Conservation (phyloP, 2,113 vertebrate species). For the Gambusia holbrooki region DNA sequence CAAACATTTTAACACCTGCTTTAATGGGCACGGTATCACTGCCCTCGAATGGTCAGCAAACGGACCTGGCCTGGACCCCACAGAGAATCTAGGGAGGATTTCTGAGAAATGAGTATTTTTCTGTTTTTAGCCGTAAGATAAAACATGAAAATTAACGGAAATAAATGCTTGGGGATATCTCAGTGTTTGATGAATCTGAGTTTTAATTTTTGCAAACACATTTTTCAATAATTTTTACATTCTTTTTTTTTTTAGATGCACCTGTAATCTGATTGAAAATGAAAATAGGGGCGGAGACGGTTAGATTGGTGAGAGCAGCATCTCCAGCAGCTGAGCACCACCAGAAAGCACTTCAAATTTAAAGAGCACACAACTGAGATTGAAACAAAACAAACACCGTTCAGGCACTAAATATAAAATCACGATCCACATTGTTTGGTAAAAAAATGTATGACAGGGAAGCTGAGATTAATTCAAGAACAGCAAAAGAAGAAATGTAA, state of each 20-base stretch:
- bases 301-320: conserved; percentile 11
- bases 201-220: not conserved
- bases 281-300: not conserved
- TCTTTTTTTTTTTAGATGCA: conserved; percentile 20
- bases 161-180: not conserved
- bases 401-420: conserved; percentile 73
- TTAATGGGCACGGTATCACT: not conserved
- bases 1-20: not conserved
- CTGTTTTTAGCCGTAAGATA: not conserved
- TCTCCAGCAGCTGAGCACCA: conserved; percentile 77
- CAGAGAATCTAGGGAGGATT: not conserved
- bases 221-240: not conserved
- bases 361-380: conserved; percentile 67
- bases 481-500: conserved; percentile 9
- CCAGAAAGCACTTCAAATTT: conserved; percentile 79
- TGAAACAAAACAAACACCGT: conserved; percentile 41
- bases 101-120: not conserved
- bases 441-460: conserved; percentile 27
- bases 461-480: conserved; percentile 26
- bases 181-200: not conserved
- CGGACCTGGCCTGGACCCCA: too few relatives aligned
- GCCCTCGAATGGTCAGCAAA: not conserved
- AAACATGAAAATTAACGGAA: not conserved
- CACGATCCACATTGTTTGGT: conserved; percentile 52
- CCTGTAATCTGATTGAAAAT: conserved; percentile 32